Conservation (phyloP, 1,140 invertebrate genomes). For the Zaprionus camerounensis region DNA sequence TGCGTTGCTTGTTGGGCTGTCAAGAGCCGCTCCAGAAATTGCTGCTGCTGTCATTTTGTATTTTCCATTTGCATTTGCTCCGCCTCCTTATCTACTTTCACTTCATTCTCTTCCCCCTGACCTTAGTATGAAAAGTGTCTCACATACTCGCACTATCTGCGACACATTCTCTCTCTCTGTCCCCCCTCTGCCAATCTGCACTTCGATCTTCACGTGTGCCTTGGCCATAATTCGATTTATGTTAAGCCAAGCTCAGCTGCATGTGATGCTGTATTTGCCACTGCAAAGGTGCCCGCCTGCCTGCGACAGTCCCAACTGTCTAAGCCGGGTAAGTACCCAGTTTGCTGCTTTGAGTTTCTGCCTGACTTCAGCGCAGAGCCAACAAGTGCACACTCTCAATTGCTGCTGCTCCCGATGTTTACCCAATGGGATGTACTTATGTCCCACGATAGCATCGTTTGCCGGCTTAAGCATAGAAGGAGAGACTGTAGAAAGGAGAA, state of each 20-base stretch:
- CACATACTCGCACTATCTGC: not conserved
- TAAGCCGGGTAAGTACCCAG: constrained; percentile 35
- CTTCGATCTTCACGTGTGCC: constrained; percentile 3
- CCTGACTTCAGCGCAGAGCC: constrained; percentile 16
- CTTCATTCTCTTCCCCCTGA: too few relatives aligned
- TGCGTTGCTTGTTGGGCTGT: constrained; percentile 48
- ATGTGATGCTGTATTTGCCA: constrained; percentile 38
- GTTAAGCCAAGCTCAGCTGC: constrained; percentile 58
- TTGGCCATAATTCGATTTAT: constrained; percentile 71
- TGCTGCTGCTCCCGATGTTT: constrained; percentile 14
- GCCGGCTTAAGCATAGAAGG: not conserved
- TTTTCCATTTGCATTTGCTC: constrained; percentile 70
- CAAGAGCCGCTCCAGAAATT: constrained; percentile 25
- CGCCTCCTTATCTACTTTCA: not conserved
- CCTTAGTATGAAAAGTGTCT: constrained; percentile 42
- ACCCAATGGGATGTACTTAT: constrained; percentile 13
- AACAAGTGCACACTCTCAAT: constrained; percentile 17
- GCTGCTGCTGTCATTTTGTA: constrained; percentile 65
- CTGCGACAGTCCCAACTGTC: constrained; percentile 20
- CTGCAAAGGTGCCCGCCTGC: constrained; percentile 55
- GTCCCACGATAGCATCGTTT: constrained; percentile 13
- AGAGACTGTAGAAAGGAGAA: not conserved
- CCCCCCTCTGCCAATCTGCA: not conserved
- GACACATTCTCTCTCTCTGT: constrained; percentile 3
- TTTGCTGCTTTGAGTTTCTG: constrained; percentile 36